Evolutionary conservation across 2,888 invertebrate genomes (phyloP), one percentile per base, ranked within the genome.

Genomic region (Caradrina clavipalpis): DNA sequence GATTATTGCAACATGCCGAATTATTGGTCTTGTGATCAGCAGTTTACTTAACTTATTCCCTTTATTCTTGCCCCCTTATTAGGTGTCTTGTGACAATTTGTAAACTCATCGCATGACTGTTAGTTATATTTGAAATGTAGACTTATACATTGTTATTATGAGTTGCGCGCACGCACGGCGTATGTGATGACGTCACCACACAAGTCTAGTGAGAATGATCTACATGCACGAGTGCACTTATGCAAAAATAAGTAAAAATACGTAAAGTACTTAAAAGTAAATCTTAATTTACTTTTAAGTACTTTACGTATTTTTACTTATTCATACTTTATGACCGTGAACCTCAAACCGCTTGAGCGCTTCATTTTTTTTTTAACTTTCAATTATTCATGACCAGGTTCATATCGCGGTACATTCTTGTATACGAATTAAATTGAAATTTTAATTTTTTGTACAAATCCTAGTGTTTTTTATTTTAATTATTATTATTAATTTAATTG

Each of bases 391-490:
- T 78, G 81, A 83, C 83, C 73, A 81, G 78, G 83, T 77, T 70
- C 69, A 75, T 63, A 63, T 57, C 60, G 51, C 73, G 74, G 81
- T 77, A 83, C 76, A 74, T 72, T 66, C 62, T 84, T 65, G 87
- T 88, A 88, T 88, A 88, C 87, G 88, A 86, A 82, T 86, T 85
- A 68, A 82, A 76, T n/a, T 77, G 72, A 56, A 80, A 65, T 73
- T 77, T 81, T 78, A 80, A 74, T 81, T 82, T 83, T 80, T 81
- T 88, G 87, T 88, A 87, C 86, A 88, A 88, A 87, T 77, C 66
- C 42, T 80, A 84, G 73, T 82, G 71, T 79, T 79, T 79, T 59
- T 45, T n/a, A n/a, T n/a, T 42, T 26, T 49, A 51, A 42, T 58
- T 81, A 86, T 45, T 45, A 45, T 45, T 45, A 45, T 17, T 45